Evolutionary conservation across 1,140 invertebrate species (phyloP), one percentile per base, ranked within the genome.

Genomic region (Protaetia brevitarsis): DNA sequence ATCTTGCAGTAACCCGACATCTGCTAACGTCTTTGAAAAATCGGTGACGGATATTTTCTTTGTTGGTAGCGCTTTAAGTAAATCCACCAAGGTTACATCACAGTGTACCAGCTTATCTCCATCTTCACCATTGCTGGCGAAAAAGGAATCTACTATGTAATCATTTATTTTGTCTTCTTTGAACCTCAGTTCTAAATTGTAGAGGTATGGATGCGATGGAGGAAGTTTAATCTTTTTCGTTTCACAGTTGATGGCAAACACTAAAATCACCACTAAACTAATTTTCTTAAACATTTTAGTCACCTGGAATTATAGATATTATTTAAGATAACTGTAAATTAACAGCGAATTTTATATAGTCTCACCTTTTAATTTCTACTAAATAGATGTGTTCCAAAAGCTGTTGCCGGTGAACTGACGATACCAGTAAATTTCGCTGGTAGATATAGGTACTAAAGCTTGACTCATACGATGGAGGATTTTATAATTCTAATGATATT

Each of bases 161-260:
- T 58, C 56, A 16, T 27, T 58, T 27, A 58, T 58, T 10, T 27
- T 58, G 21, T 58, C 56, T 58, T 58, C 56, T 10, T 23, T 27
- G n/a, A 58, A 58, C 30, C 11, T 19, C 26, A 59, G 30, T 27
- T 59, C 29, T 23, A 59, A 59, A 59, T 27, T 59, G 26, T 29
- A 59, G 16, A 59, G 28, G 13, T 59, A 59, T n/a, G 57, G 57
- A 29, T 59, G 26, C 8, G 26, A 31, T 59, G 57, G 57, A n/a
- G 3, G 26, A 11, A 30, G 11, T n/a, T 29, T 59, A 23, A 31
- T 31, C 16, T 59, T 59, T n/a, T 59, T 59, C 29, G 57, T 28
- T 7, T 59, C 57, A 23, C 41, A 51, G 11, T 8, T 51, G 11
- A 51, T 8, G 41, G 41, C 11, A 10, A 51, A 10, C n/a, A 23